Base-by-base conservation (phyloP, 2,888 invertebrate species). In the Drosophila anomelani region DNA sequence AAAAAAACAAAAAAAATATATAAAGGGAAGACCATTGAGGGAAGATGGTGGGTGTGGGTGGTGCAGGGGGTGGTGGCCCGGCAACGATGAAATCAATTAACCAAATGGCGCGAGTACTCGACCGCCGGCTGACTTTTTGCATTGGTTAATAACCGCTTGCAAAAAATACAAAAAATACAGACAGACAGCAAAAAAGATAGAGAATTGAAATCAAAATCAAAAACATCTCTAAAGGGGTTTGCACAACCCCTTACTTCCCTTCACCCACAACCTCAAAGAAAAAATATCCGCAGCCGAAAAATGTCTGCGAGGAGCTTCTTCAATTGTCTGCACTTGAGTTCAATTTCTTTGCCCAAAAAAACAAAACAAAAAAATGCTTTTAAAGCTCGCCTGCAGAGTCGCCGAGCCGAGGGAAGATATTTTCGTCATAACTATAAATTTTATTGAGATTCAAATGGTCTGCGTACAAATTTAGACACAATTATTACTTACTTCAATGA, bases 251-350 rank as follows among this genome's bases (percentile, higher is more conserved):
- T 58, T 53, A 57, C 44, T 59, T 12, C 34, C 15, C 41, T 23
- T 23, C 29, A 39, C 8, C 56, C 39, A 20, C 32, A 26, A 43
- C 46, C 56, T 46, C 55, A 47, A 53, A 58, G 34, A 26, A 15
- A 58, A 58, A 58, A 53, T 54, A 43, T 43, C 51, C 75, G 77
- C 71, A 69, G 62, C 69, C 74, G 57, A 57, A 68, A 67, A 68
- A 49, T 69, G 34, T 71, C 61, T 75, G 63, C 60, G 76, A 77
- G 71, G 70, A 71, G 78, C 79, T 88, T 87, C 79, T 88, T 87
- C 87, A 87, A 87, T 87, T 87, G 87, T 89, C 79, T 88, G 88
- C 86, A 87, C 87, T 87, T 87, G 90, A 87, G 87, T 87, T 90
- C 78, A 89, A 90, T 90, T 90, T 88, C 78, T 67, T 71, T 69